A percentile compares a stretch with the other conserved stretches of the same genome.
phyloP scores from a whole-genome alignment of 37 sponge, comb jelly and placozoan genomes.

The Cliona cf. orientalis region DNA sequence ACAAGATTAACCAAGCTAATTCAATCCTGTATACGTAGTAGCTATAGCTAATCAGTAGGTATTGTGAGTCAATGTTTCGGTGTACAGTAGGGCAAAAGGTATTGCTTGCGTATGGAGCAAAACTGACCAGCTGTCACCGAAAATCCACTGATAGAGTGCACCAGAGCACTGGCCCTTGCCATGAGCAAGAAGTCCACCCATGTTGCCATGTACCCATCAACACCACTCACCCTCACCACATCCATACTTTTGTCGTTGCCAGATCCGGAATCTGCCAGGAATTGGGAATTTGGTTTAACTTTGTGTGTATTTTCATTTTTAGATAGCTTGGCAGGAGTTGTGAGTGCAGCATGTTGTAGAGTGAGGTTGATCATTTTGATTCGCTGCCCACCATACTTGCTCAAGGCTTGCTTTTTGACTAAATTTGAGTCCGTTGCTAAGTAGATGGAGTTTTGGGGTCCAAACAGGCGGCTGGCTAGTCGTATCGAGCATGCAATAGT shows the following conservation, averaged over 20 bases:
- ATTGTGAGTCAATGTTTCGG: no score
- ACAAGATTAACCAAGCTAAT: no score
- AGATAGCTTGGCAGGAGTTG: no score
- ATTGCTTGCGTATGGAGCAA: slow-evolving; percentile 12
- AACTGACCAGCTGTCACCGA: slow-evolving; percentile 1
- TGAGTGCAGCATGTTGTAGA: slow-evolving; percentile 10
- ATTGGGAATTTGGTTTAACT: not conserved
- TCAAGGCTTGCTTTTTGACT: slow-evolving; percentile 19
- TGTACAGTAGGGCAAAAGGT: not conserved
- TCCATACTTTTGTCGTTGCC: not conserved
- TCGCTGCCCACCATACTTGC: slow-evolving; percentile 12
- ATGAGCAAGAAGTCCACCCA: slow-evolving; percentile 22
- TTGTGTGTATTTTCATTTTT: no score
- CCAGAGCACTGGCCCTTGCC: slow-evolving; percentile 3
- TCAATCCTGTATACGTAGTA: no score
- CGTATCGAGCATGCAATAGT: slow-evolving; percentile 26
- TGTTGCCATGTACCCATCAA: slow-evolving; percentile 2
- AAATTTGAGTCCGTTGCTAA: slow-evolving; percentile 31
- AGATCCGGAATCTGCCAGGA: no score
- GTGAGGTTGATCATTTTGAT: slow-evolving; percentile 6
- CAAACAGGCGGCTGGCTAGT: not conserved
- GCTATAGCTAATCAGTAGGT: no score
- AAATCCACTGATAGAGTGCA: slow-evolving; percentile 19
- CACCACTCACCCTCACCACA: no score
- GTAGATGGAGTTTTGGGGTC: not conserved